Conservation (phyloP, 2,797 vertebrate genomes). For the Masticophis lateralis region DNA sequence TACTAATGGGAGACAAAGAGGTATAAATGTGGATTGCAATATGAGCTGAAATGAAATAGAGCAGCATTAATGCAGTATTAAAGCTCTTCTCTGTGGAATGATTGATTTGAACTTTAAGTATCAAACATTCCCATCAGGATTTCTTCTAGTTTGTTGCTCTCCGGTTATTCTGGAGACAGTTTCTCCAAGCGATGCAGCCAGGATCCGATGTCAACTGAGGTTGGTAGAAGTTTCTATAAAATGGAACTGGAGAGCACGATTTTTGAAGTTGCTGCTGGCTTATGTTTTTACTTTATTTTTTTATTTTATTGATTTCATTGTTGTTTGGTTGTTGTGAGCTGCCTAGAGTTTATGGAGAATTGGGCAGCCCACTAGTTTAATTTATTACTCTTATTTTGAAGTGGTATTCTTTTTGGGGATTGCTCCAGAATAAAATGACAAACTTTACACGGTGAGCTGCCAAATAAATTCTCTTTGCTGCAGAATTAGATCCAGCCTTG, state of each 20-base stretch:
- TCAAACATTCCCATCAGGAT: neutral
- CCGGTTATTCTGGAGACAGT: neutral
- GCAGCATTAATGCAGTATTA: neutral
- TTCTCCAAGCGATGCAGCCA: neutral
- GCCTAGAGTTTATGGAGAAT: neutral
- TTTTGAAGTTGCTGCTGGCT: neutral
- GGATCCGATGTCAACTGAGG: neutral
- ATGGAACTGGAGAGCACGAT: neutral
- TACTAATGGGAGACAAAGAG: neutral
- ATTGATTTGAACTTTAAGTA: neutral
- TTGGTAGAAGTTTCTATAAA: neutral
- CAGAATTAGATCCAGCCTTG: neutral
- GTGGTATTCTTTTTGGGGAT: neutral
- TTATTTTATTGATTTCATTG: neutral
- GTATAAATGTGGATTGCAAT: neutral
- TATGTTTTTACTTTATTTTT: neutral
- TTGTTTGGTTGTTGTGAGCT: neutral
- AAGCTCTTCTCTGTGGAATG: neutral
- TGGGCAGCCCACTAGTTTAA: neutral
- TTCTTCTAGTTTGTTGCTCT: neutral
- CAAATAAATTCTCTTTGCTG: neutral
- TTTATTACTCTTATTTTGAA: neutral
- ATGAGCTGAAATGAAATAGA: neutral
- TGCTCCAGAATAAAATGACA: neutral
- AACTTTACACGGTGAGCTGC: neutral